A percentile compares a stretch with the other conserved stretches of the same genome.
Conservation (phyloP, 2,797 vertebrate genomes). For the Anguilla obscura region DNA sequence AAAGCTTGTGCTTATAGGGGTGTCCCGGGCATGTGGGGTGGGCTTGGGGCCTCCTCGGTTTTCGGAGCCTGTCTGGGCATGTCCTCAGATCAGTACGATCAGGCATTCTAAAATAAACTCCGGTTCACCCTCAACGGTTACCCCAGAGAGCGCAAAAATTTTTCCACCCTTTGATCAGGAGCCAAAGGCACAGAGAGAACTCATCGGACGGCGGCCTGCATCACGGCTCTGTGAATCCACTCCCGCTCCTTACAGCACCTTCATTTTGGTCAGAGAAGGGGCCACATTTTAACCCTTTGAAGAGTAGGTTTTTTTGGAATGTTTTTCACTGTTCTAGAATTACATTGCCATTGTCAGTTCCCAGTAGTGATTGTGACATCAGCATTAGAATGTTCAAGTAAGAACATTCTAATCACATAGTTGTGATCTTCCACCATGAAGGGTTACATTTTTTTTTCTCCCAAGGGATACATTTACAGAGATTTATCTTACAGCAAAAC, state of each 20-base stretch:
- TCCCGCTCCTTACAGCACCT: background rate
- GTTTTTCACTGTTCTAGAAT: too few relatives aligned
- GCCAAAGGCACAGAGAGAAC: conserved; percentile 38
- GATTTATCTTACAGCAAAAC: too few relatives aligned
- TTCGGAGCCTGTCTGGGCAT: conserved; percentile 50
- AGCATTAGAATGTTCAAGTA: too few relatives aligned
- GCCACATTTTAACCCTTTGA: too few relatives aligned
- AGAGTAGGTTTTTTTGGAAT: too few relatives aligned
- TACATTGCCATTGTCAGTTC: too few relatives aligned
- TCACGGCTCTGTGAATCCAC: background rate
- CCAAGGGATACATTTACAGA: too few relatives aligned
- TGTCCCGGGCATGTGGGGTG: conserved; percentile 37
- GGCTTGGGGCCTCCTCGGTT: conserved; percentile 48
- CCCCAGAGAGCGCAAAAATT: conserved; percentile 49
- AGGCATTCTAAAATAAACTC: conserved; percentile 50
- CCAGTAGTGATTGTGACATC: too few relatives aligned
- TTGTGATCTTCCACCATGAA: too few relatives aligned
- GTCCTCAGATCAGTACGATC: conserved; percentile 38
- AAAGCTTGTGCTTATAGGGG: conserved; percentile 37
- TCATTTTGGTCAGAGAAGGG: background rate
- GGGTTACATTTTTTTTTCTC: background rate
- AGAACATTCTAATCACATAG: too few relatives aligned
- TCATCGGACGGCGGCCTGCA: conserved; percentile 25
- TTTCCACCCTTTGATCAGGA: conserved; percentile 38
- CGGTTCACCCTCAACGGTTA: conserved; percentile 47